Conservation (phyloP, 1,140 invertebrate species). For the Pemphigus obesinymphae region DNA sequence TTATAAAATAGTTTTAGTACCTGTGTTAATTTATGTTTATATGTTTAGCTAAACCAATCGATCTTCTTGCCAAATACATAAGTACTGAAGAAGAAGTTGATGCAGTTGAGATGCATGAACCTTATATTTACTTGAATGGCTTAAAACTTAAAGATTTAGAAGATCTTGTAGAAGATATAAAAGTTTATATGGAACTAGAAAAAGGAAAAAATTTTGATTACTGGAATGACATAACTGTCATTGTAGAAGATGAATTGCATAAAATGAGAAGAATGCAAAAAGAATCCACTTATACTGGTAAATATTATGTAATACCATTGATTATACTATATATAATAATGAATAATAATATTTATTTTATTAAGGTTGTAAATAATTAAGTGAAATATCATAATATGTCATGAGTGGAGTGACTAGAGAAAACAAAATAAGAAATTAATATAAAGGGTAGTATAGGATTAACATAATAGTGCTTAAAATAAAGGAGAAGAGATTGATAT, state of each 20-base stretch:
- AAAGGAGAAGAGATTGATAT: no score
- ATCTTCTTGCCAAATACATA: constrained; percentile 94
- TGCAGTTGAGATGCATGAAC: constrained; percentile 96
- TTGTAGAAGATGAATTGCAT: constrained; percentile 90
- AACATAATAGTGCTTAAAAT: no score
- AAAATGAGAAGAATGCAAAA: constrained; percentile 70
- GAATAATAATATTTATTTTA: no score
- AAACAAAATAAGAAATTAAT: no score
- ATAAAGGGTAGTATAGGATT: no score
- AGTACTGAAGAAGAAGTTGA: constrained; percentile 86
- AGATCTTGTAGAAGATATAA: constrained; percentile 95
- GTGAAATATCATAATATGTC: no score
- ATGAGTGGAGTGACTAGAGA: no score
- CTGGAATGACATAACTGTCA: constrained; percentile 95
- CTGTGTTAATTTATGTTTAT: constrained; percentile 40
- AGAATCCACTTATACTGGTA: constrained; percentile 51
- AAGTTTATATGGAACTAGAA: constrained; percentile 82
- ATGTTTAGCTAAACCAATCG: constrained; percentile 87
- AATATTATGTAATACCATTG: not conserved
- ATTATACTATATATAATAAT: no score
- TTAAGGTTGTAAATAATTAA: no score
- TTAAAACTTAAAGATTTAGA: constrained; percentile 90
- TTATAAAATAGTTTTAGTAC: not conserved
- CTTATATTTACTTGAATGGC: constrained; percentile 92
- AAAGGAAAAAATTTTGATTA: constrained; percentile 83